A percentile compares a stretch with the other conserved stretches of the same genome.
Evolutionary conservation across 2,797 vertebrate genomes (phyloP).

Genomic region (Falco berigora): DNA sequence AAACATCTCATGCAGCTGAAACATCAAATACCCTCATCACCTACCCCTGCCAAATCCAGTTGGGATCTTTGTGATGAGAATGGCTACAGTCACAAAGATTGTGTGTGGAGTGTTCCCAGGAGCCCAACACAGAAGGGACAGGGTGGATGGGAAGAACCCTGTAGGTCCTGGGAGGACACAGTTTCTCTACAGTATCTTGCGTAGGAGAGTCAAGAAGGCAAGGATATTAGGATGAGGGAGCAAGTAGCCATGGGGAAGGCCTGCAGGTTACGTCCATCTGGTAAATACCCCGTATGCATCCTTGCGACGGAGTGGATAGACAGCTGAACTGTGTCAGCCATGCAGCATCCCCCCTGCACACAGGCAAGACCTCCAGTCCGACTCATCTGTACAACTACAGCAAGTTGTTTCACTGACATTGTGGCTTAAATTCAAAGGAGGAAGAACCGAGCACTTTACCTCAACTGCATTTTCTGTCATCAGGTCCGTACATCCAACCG

Average conservation of each 20-base stretch:
- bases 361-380: background rate
- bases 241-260: background rate
- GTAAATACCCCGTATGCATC: background rate
- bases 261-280: background rate
- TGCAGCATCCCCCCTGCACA: background rate
- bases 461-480: conserved; percentile 84
- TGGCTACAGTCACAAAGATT: background rate
- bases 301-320: rapidly evolving
- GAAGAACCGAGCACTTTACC: conserved; percentile 57
- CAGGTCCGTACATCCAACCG: conserved; percentile 88
- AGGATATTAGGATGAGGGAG: background rate
- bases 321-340: background rate
- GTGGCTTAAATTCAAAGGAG: background rate
- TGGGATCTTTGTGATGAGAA: background rate
- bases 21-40: background rate
- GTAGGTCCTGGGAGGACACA: background rate
- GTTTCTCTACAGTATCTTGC: background rate
- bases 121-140: background rate
- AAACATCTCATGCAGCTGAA: background rate
- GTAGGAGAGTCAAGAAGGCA: background rate
- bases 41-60: background rate
- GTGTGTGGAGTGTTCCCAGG: rapidly evolving
- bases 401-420: background rate
- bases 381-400: background rate
- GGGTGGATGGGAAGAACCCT: background rate